These are phyloP conservation scores for Cydia amplana DNA, from an alignment of 1,140 invertebrate genomes.

Conservation along the genomic window DNA sequence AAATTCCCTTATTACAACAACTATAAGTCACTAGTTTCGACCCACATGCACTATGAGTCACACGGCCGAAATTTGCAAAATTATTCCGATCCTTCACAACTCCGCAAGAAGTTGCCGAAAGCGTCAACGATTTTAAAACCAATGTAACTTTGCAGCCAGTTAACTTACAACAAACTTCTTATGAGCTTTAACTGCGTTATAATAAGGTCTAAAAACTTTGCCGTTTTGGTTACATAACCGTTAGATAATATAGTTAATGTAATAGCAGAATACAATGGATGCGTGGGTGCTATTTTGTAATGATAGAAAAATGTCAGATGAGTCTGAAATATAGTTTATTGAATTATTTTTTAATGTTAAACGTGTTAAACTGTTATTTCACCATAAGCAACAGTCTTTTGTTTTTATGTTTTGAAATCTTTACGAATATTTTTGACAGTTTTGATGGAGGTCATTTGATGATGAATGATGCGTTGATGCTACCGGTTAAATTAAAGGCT, in stretches of 20 bases:
- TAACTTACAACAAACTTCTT: neutral
- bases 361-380: conserved; percentile 21
- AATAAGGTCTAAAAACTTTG: neutral
- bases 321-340: conserved; percentile 28
- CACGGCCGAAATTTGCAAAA: conserved; percentile 14
- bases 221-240: neutral
- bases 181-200: neutral
- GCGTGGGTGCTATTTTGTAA: conserved; percentile 59
- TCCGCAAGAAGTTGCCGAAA: conserved; percentile 23
- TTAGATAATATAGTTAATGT: neutral
- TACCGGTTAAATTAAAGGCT: too few relatives aligned
- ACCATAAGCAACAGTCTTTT: neutral
- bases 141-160: neutral
- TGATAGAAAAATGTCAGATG: conserved; percentile 55
- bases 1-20: conserved; percentile 45
- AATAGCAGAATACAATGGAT: conserved; percentile 52
- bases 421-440: neutral
- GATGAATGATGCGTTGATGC: neutral
- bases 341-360: conserved; percentile 21
- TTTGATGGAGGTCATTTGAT: neutral
- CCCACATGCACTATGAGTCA: conserved; percentile 20
- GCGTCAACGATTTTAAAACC: conserved; percentile 18
- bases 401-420: neutral
- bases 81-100: conserved; percentile 1
- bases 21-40: conserved; percentile 42